phyloP scores from a whole-genome alignment of 2,888 invertebrate genomes.

The Parasteatoda lunata region DNA sequence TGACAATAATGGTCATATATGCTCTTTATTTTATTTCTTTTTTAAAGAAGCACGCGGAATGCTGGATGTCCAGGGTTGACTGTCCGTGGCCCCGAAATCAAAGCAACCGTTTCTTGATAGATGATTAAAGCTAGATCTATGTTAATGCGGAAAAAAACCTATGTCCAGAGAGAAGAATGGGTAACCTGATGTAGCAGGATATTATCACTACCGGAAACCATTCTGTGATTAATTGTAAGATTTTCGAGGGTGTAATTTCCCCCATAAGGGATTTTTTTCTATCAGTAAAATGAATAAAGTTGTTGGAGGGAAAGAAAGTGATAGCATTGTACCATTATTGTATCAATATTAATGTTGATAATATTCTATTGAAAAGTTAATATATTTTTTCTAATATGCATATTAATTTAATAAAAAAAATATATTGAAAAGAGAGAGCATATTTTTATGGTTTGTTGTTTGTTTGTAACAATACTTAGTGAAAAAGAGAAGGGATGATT shows the following conservation, averaged over 20 bases:
- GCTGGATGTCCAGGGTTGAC: background rate
- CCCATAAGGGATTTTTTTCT: background rate
- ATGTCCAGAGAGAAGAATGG: constrained; percentile 44
- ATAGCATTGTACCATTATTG: too few species aligned
- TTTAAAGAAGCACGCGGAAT: background rate
- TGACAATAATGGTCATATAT: background rate
- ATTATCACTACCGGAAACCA: constrained; percentile 45
- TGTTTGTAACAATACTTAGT: too few species aligned
- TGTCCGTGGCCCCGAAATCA: constrained; percentile 61
- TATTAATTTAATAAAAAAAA: too few species aligned
- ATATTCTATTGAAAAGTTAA: too few species aligned
- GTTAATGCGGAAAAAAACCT: constrained; percentile 53
- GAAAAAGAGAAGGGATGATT: too few species aligned
- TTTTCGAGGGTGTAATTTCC: background rate
- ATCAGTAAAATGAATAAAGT: too few species aligned
- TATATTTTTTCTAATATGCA: too few species aligned
- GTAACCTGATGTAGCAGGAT: constrained; percentile 20
- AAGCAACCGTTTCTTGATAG: constrained; percentile 60
- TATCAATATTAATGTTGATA: too few species aligned
- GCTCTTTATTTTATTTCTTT: background rate
- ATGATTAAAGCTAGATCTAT: constrained; percentile 59
- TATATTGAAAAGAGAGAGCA: too few species aligned
- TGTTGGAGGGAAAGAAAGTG: too few species aligned
- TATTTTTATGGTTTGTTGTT: too few species aligned
- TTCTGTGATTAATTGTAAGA: background rate